phyloP scores from a whole-genome alignment of 2,113 vertebrate species.

The Phylloscopus trochilus region DNA sequence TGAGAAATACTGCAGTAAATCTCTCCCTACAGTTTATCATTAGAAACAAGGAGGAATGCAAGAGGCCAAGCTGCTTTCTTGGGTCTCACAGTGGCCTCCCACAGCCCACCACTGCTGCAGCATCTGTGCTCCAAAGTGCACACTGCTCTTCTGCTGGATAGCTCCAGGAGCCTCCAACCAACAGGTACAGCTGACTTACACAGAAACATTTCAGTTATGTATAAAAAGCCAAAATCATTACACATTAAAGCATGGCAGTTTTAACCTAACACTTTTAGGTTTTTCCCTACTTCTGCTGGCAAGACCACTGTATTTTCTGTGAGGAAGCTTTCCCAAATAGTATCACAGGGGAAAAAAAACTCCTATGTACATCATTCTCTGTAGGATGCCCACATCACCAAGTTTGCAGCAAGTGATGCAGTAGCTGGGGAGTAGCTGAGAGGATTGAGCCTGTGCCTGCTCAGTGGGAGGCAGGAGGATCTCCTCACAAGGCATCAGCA shows the following conservation, averaged over 20 bases:
- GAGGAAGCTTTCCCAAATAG: neutral
- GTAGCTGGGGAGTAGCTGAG: neutral
- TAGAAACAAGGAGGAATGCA: neutral
- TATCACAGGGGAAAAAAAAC: neutral
- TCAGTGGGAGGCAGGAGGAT: neutral
- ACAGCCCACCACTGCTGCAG: neutral
- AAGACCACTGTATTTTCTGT: neutral
- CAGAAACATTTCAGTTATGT: neutral
- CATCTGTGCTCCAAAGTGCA: neutral
- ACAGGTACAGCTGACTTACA: neutral
- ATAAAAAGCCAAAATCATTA: conserved; percentile 23
- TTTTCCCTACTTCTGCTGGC: neutral
- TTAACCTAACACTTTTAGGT: neutral
- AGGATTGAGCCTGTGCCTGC: neutral
- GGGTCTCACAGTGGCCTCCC: neutral
- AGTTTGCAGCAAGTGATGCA: neutral
- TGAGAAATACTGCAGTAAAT: neutral
- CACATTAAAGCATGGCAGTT: neutral
- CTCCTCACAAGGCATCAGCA: neutral
- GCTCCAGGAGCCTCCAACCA: neutral
- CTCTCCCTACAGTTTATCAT: neutral
- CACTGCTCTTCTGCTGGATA: neutral
- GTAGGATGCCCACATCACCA: neutral
- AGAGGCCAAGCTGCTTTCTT: neutral
- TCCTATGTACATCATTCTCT: neutral